phyloP scores from a whole-genome alignment of 2,113 vertebrate species.

The Apistogramma diplotaenia region DNA sequence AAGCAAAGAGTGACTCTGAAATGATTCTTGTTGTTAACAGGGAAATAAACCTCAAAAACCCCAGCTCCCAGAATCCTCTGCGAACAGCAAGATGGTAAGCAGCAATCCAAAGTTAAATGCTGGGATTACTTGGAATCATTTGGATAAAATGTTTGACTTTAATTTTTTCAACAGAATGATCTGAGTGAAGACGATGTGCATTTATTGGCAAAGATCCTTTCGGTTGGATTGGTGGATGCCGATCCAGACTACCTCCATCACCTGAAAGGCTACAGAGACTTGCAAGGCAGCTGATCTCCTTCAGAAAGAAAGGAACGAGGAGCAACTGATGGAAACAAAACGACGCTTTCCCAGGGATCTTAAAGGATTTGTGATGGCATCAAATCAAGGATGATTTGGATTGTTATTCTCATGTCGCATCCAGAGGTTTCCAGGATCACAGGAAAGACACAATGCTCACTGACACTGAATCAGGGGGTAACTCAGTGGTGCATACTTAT shows the following conservation, averaged over 20 bases:
- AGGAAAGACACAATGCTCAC: background rate
- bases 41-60: constrained; percentile 31
- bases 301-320: background rate
- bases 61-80: constrained; percentile 23
- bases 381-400: constrained; percentile 4
- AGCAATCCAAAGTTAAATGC: background rate
- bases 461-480: background rate
- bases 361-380: background rate
- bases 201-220: constrained; percentile 73
- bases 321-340: background rate
- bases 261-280: constrained; percentile 76
- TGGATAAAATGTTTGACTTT: background rate
- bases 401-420: background rate
- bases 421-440: background rate
- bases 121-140: background rate
- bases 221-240: constrained; percentile 76
- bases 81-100: constrained; percentile 60
- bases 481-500: background rate
- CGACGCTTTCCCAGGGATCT: background rate
- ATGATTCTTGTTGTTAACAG: constrained; percentile 31
- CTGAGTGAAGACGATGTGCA: constrained; percentile 71
- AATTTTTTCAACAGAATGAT: constrained; percentile 56
- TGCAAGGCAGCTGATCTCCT: constrained; percentile 25
- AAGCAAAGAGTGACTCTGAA: background rate
- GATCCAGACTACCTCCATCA: constrained; percentile 78